These are phyloP conservation scores for Pachymerium ferrugineum DNA, from an alignment of 2,888 invertebrate genomes.

Conservation along the genomic window DNA sequence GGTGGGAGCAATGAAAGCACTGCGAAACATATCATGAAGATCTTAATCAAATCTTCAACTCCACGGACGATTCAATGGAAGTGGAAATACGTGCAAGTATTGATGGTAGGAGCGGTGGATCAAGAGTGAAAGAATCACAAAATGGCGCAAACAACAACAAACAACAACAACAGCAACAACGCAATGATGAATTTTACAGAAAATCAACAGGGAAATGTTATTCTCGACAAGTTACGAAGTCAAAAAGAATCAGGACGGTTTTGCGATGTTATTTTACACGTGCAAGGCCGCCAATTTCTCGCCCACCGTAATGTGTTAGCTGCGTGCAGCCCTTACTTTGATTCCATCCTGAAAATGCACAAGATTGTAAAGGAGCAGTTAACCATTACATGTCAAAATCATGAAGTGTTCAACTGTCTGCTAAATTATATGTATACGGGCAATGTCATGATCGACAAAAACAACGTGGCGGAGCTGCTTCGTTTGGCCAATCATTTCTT, in stretches of 20 bases:
- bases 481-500: conserved; percentile 60
- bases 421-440: conserved; percentile 64
- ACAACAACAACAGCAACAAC: conserved; percentile 37
- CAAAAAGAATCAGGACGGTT: conserved; percentile 57
- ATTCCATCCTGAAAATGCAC: conserved; percentile 54
- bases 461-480: conserved; percentile 58
- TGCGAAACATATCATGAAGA: conserved; percentile 11
- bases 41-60: background rate
- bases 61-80: background rate
- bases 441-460: conserved; percentile 56
- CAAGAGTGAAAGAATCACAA: background rate
- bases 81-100: background rate
- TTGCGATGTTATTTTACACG: conserved; percentile 58
- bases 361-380: conserved; percentile 55
- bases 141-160: conserved; percentile 21
- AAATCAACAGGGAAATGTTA: conserved; percentile 46
- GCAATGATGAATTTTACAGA: conserved; percentile 49
- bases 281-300: conserved; percentile 55
- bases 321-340: conserved; percentile 61
- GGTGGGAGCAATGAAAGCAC: background rate
- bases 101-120: background rate
- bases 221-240: conserved; percentile 48
- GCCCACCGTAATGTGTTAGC: conserved; percentile 61
- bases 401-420: conserved; percentile 56
- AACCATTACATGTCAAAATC: conserved; percentile 55